phyloP scores from a whole-genome alignment of 2,113 vertebrate genomes.

The Cyprinodon tularosa region DNA sequence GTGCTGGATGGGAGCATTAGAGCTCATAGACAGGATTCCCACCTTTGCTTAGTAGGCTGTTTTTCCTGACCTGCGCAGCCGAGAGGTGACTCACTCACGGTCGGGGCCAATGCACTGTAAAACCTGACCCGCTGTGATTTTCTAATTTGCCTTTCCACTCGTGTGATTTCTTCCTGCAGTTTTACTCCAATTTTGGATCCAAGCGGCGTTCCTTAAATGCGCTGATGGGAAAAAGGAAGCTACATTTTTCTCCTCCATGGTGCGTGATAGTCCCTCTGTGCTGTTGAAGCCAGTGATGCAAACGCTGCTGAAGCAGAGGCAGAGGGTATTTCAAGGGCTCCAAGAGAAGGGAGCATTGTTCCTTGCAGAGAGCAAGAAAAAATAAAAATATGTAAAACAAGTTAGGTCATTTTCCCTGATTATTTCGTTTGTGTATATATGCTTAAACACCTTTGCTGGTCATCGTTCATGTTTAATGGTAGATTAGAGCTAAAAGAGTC shows the following conservation, averaged over 20 bases:
- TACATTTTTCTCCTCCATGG: slow-evolving; percentile 56
- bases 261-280: slow-evolving; percentile 65
- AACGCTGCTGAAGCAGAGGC: slow-evolving; percentile 50
- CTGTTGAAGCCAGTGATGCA: slow-evolving; percentile 61
- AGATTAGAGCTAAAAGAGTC: neutral
- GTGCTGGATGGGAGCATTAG: slow-evolving; percentile 62
- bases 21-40: slow-evolving; percentile 50
- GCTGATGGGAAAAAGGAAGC: slow-evolving; percentile 47
- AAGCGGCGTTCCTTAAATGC: slow-evolving; percentile 41
- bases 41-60: slow-evolving; percentile 64
- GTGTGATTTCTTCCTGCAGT: slow-evolving; percentile 49
- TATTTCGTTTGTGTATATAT: neutral
- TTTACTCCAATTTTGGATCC: slow-evolving; percentile 43
- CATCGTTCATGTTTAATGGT: slow-evolving; percentile 23
- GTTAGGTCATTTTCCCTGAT: slow-evolving; percentile 12
- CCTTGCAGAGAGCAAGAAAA: neutral
- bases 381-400: slow-evolving; percentile 12
- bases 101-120: slow-evolving; percentile 52
- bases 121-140: slow-evolving; percentile 63
- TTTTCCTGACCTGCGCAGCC: slow-evolving; percentile 56
- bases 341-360: slow-evolving; percentile 4
- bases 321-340: slow-evolving; percentile 77
- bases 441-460: neutral
- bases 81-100: slow-evolving; percentile 60
- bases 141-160: slow-evolving; percentile 64